Base-by-base conservation (phyloP, 2,888 invertebrate species). In the Chloroclystis v-ata region DNA sequence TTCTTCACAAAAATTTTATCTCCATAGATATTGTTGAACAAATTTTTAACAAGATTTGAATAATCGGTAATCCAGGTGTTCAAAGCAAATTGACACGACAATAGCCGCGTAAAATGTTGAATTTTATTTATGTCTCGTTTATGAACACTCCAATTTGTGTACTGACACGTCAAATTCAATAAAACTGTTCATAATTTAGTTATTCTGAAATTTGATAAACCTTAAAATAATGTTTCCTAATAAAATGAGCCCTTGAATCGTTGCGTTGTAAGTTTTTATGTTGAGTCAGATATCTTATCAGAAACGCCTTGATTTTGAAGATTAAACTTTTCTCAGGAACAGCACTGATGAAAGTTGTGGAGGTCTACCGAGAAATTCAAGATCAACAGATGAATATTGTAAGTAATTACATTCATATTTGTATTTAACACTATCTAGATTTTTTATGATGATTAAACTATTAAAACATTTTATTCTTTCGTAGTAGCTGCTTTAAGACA, bases 301-400 rank as follows among this genome's bases (percentile, higher is more conserved):
- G n/a, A n/a, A n/a, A n/a, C n/a, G n/a, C n/a, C n/a, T n/a, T n/a
- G n/a, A n/a, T n/a, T n/a, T n/a, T n/a, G n/a, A n/a, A n/a, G n/a
- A n/a, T 20, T 20, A 20, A 4, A 20, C 5, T 20, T 5, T 20
- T 75, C 71, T 33, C 91, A 97, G 97, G 97, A 69, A 93, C 94
- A 45, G 95, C 96, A 43, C 89, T 97, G 57, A 94, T 96, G 93
- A 96, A 95, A 86, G 95, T 97, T 63, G 96, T 96, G 37, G 96
- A 96, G 76, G 96, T 97, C 14, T 96, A 96, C 84, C 94, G 96
- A 76, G 96, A 97, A 81, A 96, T 97, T 59, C 97, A 97, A 87
- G 94, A 95, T 61, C 96, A 97, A 79, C 96, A 97, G 83, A 94
- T 96, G 93, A 96, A 96, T 76, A 96, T 96, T 73, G 97, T 97